Conservation (phyloP, 2,797 vertebrate genomes). For the Dryobates pubescens region DNA sequence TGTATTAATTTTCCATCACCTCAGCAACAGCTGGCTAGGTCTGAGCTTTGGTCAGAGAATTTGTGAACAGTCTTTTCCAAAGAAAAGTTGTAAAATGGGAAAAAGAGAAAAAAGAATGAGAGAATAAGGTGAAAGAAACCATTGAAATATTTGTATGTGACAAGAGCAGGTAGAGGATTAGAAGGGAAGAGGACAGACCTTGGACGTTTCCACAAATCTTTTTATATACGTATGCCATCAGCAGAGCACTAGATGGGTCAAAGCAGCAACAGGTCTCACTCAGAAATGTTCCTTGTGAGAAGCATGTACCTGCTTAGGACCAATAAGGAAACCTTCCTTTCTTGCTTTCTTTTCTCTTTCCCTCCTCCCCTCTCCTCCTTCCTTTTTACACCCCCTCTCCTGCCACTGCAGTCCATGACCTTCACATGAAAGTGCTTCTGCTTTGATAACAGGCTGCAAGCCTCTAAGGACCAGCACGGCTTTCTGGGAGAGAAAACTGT, state of each 20-base stretch:
- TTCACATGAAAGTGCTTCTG: slow-evolving; percentile 69
- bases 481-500: slow-evolving; percentile 71
- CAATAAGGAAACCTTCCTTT: slow-evolving; percentile 37
- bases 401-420: slow-evolving; percentile 54
- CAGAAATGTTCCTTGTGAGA: slow-evolving; percentile 57
- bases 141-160: background rate
- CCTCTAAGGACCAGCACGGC: slow-evolving; percentile 63
- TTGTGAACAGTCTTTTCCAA: background rate
- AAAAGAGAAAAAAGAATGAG: background rate
- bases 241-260: background rate
- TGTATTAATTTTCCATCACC: background rate
- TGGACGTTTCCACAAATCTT: background rate
- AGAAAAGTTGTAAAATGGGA: background rate
- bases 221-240: background rate
- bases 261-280: slow-evolving; percentile 21
- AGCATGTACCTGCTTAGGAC: slow-evolving; percentile 19
- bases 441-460: slow-evolving; percentile 70
- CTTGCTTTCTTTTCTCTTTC: background rate
- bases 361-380: background rate
- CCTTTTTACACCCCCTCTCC: background rate
- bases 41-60: background rate
- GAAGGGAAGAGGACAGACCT: background rate
- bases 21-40: background rate
- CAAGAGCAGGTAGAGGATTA: background rate
- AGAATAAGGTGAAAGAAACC: background rate